Percentiles rank a stretch among this genome's conserved stretches.
Conservation (phyloP, 2,113 vertebrate species). For the Rhinichthys klamathensis region DNA sequence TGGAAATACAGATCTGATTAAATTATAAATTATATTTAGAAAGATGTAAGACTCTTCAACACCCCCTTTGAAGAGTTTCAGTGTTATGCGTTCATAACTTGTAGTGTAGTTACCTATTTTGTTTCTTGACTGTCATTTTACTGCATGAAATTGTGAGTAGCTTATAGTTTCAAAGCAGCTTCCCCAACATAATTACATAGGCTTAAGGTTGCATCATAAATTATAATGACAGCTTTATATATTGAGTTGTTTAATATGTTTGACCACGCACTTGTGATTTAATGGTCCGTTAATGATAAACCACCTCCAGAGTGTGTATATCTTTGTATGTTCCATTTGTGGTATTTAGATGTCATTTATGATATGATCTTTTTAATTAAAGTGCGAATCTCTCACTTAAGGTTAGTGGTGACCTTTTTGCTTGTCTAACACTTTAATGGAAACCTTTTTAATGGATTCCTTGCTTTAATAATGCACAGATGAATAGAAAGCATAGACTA, state of each 20-base stretch:
- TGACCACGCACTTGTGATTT: neutral
- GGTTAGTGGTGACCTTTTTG: neutral
- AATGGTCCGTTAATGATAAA: conserved; percentile 16
- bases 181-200: neutral
- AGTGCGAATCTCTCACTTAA: neutral
- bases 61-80: neutral
- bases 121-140: neutral
- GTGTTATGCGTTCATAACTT: neutral
- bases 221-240: neutral
- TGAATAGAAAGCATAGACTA: neutral
- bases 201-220: conserved; percentile 2
- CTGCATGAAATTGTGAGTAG: neutral
- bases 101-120: neutral
- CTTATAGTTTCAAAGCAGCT: neutral
- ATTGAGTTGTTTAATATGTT: conserved; percentile 3
- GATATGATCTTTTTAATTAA: conserved; percentile 18
- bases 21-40: neutral
- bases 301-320: neutral
- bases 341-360: conserved; percentile 4
- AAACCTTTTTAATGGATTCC: neutral
- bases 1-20: neutral
- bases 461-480: neutral
- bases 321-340: neutral
- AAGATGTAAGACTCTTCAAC: no score
- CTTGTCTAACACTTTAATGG: neutral